Percentiles rank a stretch among this genome's conserved stretches.
Conservation (phyloP, 2,797 vertebrate species). For the Glossophaga mutica region DNA sequence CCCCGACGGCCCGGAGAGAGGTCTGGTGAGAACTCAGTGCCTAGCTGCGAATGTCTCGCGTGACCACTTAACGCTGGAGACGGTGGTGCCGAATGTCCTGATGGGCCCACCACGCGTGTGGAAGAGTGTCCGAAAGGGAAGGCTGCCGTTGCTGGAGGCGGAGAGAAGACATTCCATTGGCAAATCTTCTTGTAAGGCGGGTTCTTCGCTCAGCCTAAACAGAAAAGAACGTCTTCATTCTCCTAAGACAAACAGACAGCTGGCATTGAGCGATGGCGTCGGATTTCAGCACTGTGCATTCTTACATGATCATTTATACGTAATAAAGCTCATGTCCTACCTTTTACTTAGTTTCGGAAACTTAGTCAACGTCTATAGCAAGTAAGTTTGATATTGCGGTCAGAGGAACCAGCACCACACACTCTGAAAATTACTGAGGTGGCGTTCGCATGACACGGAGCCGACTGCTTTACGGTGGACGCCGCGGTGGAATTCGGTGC, state of each 20-base stretch:
- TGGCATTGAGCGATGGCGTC: background rate
- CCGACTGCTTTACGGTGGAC: background rate
- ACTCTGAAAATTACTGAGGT: background rate
- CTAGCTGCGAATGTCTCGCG: conserved; percentile 15
- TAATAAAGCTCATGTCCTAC: too few relatives aligned
- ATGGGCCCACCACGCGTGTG: background rate
- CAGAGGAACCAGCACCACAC: background rate
- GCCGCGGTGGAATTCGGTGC: background rate
- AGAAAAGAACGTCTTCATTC: background rate
- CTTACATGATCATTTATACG: background rate
- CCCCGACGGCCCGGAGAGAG: conserved; percentile 19
- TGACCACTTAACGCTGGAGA: conserved; percentile 40
- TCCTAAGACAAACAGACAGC: background rate
- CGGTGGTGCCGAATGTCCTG: conserved; percentile 25
- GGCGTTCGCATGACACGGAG: background rate
- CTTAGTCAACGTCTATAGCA: background rate
- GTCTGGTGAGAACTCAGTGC: background rate
- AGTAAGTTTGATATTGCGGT: background rate
- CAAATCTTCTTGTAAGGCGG: background rate
- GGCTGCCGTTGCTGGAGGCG: background rate
- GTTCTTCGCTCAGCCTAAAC: background rate
- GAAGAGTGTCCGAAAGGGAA: conserved; percentile 24
- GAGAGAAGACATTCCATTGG: background rate
- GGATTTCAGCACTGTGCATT: background rate
- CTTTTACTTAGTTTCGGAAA: background rate